A percentile compares a stretch with the other conserved stretches of the same genome.
These are phyloP conservation scores for Carassius auratus DNA, from an alignment of 2,113 vertebrate genomes.

Conservation along the genomic window DNA sequence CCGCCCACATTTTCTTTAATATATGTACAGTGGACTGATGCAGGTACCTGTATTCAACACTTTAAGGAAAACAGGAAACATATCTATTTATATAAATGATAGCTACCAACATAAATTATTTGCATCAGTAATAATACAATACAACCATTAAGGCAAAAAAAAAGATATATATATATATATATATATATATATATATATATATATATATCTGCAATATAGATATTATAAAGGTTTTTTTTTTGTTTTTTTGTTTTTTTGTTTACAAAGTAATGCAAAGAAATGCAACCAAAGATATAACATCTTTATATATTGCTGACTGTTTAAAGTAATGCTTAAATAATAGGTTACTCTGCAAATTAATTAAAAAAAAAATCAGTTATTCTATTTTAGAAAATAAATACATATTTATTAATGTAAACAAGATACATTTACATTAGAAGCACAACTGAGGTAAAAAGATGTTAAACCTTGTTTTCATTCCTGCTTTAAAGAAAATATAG, in stretches of 20 bases:
- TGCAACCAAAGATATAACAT: neutral
- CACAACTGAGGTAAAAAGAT: neutral
- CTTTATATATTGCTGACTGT: neutral
- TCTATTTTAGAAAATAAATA: too few relatives aligned
- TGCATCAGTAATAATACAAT: neutral
- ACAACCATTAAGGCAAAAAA: neutral
- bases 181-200: too few relatives aligned
- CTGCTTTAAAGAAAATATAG: neutral
- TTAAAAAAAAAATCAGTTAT: neutral
- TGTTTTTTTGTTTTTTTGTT: neutral
- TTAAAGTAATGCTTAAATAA: neutral
- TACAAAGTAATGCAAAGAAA: neutral
- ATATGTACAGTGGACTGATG: neutral
- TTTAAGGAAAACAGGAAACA: neutral
- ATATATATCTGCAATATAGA: too few relatives aligned
- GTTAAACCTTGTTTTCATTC: neutral
- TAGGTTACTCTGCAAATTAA: neutral
- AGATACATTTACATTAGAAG: neutral
- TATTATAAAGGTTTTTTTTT: neutral
- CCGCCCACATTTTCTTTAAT: conserved; percentile 26
- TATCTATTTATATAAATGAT: neutral
- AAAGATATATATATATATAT: too few relatives aligned
- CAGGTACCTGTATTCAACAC: neutral
- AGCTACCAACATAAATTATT: neutral
- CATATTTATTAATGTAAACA: neutral